Evolutionary conservation across 2,888 invertebrate species (phyloP), one percentile per base, ranked within the genome.

Genomic region (Oegoconia quadripuncta): DNA sequence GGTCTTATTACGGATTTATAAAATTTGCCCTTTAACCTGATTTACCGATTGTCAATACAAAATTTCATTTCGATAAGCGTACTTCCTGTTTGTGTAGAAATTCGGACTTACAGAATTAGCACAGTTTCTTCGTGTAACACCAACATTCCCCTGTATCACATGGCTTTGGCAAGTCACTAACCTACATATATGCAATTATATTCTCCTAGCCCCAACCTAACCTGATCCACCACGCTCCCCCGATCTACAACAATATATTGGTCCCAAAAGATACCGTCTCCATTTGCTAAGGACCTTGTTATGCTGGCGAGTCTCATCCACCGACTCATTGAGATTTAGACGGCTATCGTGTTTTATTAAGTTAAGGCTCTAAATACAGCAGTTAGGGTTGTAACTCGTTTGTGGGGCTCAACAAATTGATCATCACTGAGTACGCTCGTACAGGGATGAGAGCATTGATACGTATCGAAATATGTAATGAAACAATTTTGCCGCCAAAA

Each of bases 371-470:
- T 74, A 70, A 60, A 52, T 42, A 45, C 12, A 39, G 36, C 41
- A 29, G 42, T 56, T 73, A 78, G 64, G 69, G 74, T 72, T 45
- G 64, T 54, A 50, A 68, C 65, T 77, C 50, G 60, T 55, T 49
- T 50, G 55, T 63, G 69, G 65, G 74, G 73, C 77, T 60, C 69
- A 77, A 82, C 81, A 82, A 79, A 83, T 82, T 78, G 72, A 68
- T 69, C 71, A 72, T 73, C 73, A 67, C 53, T 50, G 52, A 44
- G 49, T 52, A 55, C 55, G 59, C 56, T 59, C 56, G 58, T 12
- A 13, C 13, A n/a, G 56, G 55, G 60, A 51, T 51, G 33, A 25
- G 3, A 8, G 27, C 27, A 29, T 29, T 40, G n/a, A n/a, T n/a
- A n/a, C n/a, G n/a, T n/a, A n/a, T n/a, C n/a, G n/a, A n/a, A n/a